phyloP scores from a whole-genome alignment of 2,797 vertebrate species.

The Coilia nasus region DNA sequence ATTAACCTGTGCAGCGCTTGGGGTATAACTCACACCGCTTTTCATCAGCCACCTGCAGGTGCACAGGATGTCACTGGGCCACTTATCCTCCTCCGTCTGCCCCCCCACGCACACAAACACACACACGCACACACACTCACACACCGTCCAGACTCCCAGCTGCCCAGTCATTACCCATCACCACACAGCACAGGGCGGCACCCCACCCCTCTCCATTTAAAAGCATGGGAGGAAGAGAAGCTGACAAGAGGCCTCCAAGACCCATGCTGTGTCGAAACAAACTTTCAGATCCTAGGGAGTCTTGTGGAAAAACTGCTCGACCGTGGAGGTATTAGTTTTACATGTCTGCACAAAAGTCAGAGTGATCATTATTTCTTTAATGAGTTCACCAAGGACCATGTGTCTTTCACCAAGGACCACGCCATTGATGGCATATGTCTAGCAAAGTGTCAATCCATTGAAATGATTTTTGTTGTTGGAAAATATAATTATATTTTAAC shows the following conservation, averaged over 20 bases:
- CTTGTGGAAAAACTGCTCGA: not conserved
- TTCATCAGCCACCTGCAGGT: constrained; percentile 37
- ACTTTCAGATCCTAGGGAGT: not conserved
- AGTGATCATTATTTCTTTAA: not conserved
- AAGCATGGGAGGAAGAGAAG: not conserved
- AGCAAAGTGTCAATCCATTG: not conserved
- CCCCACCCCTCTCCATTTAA: too few relatives aligned
- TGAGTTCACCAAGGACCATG: not conserved
- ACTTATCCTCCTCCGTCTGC: not conserved
- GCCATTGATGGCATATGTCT: not conserved
- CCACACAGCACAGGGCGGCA: not conserved
- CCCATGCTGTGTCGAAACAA: not conserved
- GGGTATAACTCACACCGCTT: constrained; percentile 62
- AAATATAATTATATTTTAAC: not conserved
- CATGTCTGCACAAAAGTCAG: not conserved
- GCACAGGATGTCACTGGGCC: not conserved
- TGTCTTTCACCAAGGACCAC: not conserved
- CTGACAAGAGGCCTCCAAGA: not conserved
- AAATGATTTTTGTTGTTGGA: not conserved
- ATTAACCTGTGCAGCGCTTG: constrained; percentile 67
- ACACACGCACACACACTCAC: too few relatives aligned
- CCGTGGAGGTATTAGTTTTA: not conserved
- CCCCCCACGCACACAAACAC: not conserved
- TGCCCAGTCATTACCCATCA: not conserved
- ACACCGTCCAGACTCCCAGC: too few relatives aligned